These are phyloP conservation scores for Chinchilla lanigera DNA, from an alignment of 2,113 vertebrate genomes.

Conservation along the genomic window DNA sequence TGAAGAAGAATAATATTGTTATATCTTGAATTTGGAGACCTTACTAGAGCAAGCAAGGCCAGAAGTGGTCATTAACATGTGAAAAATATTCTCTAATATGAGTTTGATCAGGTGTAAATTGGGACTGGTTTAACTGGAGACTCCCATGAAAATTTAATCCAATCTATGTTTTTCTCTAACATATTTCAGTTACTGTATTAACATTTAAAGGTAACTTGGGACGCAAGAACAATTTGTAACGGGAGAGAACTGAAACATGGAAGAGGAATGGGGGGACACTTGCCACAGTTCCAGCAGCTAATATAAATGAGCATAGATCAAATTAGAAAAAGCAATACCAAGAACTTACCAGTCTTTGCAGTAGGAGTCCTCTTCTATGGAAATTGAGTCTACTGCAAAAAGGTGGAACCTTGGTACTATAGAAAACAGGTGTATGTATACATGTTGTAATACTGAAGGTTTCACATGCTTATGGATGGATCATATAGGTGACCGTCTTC, in stretches of 20 bases:
- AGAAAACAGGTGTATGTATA: not conserved
- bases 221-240: not conserved
- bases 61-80: not conserved
- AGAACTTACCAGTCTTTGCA: not conserved
- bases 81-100: not conserved
- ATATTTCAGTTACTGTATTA: not conserved
- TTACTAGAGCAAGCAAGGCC: not conserved
- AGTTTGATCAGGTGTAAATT: not conserved
- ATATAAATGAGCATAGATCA: not conserved
- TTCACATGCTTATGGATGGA: not conserved
- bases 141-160: not conserved
- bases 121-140: not conserved
- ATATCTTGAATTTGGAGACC: not conserved
- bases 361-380: not conserved
- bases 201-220: not conserved
- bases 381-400: not conserved
- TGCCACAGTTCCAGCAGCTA: not conserved
- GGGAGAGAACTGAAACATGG: not conserved
- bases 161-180: not conserved
- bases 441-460: not conserved
- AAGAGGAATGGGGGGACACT: not conserved
- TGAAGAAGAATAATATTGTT: not conserved
- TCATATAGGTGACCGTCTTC: not conserved
- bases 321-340: not conserved
- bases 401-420: not conserved